Base-by-base conservation (phyloP, 2,113 vertebrate genomes). In the Polypterus senegalus region DNA sequence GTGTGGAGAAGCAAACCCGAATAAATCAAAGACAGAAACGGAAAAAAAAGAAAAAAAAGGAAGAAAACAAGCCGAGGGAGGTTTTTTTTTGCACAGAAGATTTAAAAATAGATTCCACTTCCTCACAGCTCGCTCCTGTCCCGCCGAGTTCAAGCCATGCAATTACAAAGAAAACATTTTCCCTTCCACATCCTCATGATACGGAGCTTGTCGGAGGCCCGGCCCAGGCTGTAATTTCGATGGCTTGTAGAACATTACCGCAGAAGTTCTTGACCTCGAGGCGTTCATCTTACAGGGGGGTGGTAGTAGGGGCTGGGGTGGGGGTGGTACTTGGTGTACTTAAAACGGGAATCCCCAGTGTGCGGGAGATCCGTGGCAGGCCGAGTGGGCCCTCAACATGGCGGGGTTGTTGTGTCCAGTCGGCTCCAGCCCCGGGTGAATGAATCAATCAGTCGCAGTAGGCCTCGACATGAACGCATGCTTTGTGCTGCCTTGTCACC, bases 161-260 rank as follows among this genome's bases (percentile, higher is more conserved):
- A 55, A 49, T 59, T 49, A 56, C 69, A 71, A 73, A 69, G 62
- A 63, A 45, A 65, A 47, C 64, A 64, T 74, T 78, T 75, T 69
- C 66, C 63, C 60, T 66, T 57, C 66, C 68, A 71, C 77, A 78
- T 77, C 77, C 79, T 76, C 71, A 72, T 71, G 67, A 11, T 44
- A 45, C 69, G 57, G 65, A 69, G 71, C 69, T 67, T 62, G 72
- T 63, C 68, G 56, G 49, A 61, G 58, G 68, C 74, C 78, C 67
- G 69, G 70, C 72, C 76, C 73, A 76, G 73, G 66, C 58, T 51
- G 70, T 57, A 63, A 64, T 68, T 74, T 71, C 57, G 58, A 58
- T 27, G 5, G 3, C 27, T 44, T 58, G n/a, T 44, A 45, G 6
- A 11, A 58, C 56, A 45, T 44, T 7, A 58, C 56, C 56, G 9